These are phyloP conservation scores for Collichthys lucidus DNA, from an alignment of 2,113 vertebrate species.

Conservation along the genomic window DNA sequence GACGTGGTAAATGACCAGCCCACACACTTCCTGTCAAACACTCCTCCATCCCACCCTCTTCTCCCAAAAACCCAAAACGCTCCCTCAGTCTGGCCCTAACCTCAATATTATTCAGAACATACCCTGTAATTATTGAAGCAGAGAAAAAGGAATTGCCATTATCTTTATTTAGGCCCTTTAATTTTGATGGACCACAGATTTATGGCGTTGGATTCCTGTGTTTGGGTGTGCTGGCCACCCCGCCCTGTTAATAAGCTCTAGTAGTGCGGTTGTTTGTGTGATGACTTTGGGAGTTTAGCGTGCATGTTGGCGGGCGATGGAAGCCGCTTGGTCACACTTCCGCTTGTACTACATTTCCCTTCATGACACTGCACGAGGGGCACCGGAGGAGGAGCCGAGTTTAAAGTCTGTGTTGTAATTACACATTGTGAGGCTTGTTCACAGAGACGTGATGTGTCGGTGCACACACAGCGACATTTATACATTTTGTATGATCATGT, in stretches of 20 bases:
- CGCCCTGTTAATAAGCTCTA: constrained; percentile 74
- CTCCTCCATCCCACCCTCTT: constrained; percentile 64
- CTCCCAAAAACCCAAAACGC: constrained; percentile 62
- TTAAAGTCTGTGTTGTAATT: background rate
- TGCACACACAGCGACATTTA: background rate
- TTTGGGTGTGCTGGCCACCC: constrained; percentile 69
- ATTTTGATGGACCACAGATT: constrained; percentile 81
- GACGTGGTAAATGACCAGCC: constrained; percentile 71
- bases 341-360: constrained; percentile 34
- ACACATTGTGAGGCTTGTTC: background rate
- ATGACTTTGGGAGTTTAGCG: constrained; percentile 40
- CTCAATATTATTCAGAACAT: constrained; percentile 78
- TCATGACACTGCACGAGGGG: constrained; percentile 1
- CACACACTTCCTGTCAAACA: constrained; percentile 78
- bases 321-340: constrained; percentile 53
- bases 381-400: background rate
- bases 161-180: constrained; percentile 80
- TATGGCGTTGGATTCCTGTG: constrained; percentile 73
- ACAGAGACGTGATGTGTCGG: background rate
- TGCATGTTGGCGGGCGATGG: constrained; percentile 43
- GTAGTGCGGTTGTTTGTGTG: constrained; percentile 52
- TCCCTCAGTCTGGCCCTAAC: constrained; percentile 69
- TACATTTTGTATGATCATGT: background rate
- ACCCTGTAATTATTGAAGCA: constrained; percentile 81
- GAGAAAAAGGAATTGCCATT: constrained; percentile 78